Percentiles rank a stretch among this genome's conserved stretches.
phyloP scores from a whole-genome alignment of 2,113 vertebrate species.

The Aphyosemion australe region DNA sequence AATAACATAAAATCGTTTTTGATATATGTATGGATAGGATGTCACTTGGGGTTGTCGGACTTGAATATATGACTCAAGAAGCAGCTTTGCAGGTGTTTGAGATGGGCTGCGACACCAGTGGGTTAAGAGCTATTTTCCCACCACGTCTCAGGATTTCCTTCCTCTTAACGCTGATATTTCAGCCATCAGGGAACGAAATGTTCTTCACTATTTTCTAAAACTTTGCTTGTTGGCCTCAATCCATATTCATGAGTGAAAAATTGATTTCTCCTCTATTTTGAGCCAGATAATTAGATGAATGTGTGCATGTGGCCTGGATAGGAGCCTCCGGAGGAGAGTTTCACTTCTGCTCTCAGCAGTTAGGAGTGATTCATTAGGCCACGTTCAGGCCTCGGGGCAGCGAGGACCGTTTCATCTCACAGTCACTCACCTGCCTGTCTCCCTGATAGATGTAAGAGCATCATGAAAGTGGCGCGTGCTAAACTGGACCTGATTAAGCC shows the following conservation, averaged over 20 bases:
- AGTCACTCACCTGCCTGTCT: constrained; percentile 43
- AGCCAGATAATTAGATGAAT: constrained; percentile 78
- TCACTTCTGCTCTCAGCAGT: constrained; percentile 75
- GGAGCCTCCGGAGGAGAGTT: constrained; percentile 69
- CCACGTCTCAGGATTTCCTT: too few relatives aligned
- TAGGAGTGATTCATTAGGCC: constrained; percentile 77
- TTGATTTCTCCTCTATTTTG: constrained; percentile 79
- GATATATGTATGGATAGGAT: too few relatives aligned
- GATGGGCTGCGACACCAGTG: too few relatives aligned
- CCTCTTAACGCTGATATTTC: not conserved
- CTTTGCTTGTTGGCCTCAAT: constrained; percentile 65
- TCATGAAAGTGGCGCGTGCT: constrained; percentile 95
- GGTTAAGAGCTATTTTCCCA: too few relatives aligned
- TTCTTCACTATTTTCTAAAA: constrained; percentile 44
- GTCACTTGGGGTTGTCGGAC: too few relatives aligned
- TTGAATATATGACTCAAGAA: too few relatives aligned
- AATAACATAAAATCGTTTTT: too few relatives aligned
- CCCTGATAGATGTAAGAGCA: constrained; percentile 89
- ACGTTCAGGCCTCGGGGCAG: constrained; percentile 59
- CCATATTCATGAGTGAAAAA: constrained; percentile 77
- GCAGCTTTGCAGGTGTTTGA: too few relatives aligned
- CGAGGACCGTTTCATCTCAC: constrained; percentile 54
- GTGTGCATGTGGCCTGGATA: constrained; percentile 69
- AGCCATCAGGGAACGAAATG: constrained; percentile 9
- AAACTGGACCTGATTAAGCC: constrained; percentile 97